Base-by-base conservation (phyloP, 2,797 vertebrate species). In the Leptoclinus maculatus region DNA sequence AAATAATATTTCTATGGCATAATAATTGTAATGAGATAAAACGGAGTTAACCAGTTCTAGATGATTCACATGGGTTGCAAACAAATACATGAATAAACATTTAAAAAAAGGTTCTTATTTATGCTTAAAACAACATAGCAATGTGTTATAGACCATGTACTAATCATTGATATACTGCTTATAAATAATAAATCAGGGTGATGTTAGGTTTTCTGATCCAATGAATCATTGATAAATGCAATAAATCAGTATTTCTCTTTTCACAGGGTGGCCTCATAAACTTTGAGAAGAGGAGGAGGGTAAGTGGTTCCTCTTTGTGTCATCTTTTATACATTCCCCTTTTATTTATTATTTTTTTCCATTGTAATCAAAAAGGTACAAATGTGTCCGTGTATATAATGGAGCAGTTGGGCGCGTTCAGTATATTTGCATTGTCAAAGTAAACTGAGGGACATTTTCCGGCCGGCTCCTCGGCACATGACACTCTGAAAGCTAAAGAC, bases 281-380 rank as follows among this genome's bases (percentile, higher is more conserved):
- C 91, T 96, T 97, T 79, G 96, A 96, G 89, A 96, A 97, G 91
- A 95, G 96, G 58, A 94, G 97, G 71, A 95, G 96, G 95, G 97
- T 97, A 80, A 95, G 94, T 86, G 39, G 1, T 56, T 83, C 36
- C 56, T 71, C 56, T 83, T 72, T 69, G 17, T 66, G 13, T 68
- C 21, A 12, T 49, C 47, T 73, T 49, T 59, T 60, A 32, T 16
- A 2, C n/a, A 8, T 51, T 36, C n/a, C 4, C 2, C 10, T 39
- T 13, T 49, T 29, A 29, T 65, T 67, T 21, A 8, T 21, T 54
- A 0, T 21, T 45, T 34, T 39, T 58, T 54, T 2, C 12, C 66
- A 27, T 9, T 38, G 14, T 23, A 25, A 23, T 75, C 7, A 36
- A 10, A 49, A 34, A 43, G 58, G 27, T 56, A 41, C 32, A 78